A percentile compares a stretch with the other conserved stretches of the same genome.
phyloP scores from a whole-genome alignment of 2,888 invertebrate species.

The Euzophera pinguis region DNA sequence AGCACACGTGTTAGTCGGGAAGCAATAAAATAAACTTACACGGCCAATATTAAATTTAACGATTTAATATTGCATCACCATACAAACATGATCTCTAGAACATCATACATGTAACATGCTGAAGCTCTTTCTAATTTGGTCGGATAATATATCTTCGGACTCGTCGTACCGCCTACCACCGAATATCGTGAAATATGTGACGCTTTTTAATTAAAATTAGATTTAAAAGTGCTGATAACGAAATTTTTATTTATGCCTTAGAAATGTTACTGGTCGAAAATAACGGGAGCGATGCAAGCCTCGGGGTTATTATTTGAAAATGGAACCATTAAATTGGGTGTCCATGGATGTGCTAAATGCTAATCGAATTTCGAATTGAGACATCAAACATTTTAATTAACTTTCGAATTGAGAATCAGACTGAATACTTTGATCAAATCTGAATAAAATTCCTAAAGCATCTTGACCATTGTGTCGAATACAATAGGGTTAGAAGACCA shows the following conservation, averaged over 20 bases:
- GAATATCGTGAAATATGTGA: slow-evolving; percentile 77
- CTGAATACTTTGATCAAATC: slow-evolving; percentile 23
- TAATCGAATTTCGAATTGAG: slow-evolving; percentile 26
- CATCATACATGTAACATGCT: slow-evolving; percentile 32
- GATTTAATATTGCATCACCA: slow-evolving; percentile 73
- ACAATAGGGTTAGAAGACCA: too few species aligned
- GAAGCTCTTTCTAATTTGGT: slow-evolving; percentile 48
- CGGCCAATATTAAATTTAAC: slow-evolving; percentile 76
- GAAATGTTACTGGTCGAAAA: slow-evolving; percentile 44
- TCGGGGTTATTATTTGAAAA: slow-evolving; percentile 6
- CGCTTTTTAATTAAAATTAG: slow-evolving; percentile 78
- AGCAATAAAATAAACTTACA: slow-evolving; percentile 72
- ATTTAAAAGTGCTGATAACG: slow-evolving; percentile 67
- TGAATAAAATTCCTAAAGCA: slow-evolving; percentile 26
- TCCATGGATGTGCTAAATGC: slow-evolving; percentile 14
- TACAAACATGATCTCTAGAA: slow-evolving; percentile 40
- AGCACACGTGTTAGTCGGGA: slow-evolving; percentile 66
- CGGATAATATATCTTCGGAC: slow-evolving; percentile 43
- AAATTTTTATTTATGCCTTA: slow-evolving; percentile 62
- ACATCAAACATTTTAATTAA: slow-evolving; percentile 21
- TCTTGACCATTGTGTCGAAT: not conserved
- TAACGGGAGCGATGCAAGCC: slow-evolving; percentile 39
- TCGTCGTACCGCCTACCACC: slow-evolving; percentile 69
- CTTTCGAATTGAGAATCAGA: not conserved
- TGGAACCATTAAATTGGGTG: not conserved